Conservation (phyloP, 2,113 vertebrate genomes). For the Sporophila hypoxantha region DNA sequence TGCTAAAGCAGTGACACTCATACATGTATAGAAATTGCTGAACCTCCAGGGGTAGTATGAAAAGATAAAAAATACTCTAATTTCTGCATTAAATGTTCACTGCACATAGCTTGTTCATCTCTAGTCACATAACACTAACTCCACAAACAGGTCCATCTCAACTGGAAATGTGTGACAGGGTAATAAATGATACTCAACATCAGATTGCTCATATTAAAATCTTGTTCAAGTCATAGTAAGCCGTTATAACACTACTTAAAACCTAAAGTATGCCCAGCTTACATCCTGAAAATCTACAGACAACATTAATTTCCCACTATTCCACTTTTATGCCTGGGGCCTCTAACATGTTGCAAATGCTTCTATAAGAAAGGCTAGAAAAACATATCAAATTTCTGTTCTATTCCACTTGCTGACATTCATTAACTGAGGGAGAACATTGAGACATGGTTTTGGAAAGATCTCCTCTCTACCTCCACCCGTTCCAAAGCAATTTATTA, state of each 20-base stretch:
- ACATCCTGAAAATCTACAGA: slow-evolving; percentile 35
- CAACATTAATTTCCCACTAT: slow-evolving; percentile 25
- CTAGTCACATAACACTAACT: neutral
- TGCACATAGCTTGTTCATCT: neutral
- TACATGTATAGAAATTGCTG: neutral
- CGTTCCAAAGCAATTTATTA: slow-evolving; percentile 28
- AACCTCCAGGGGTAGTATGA: neutral
- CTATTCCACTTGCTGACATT: slow-evolving; percentile 51
- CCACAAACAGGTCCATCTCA: neutral
- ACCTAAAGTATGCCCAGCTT: neutral
- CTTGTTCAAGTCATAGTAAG: neutral
- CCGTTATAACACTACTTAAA: slow-evolving; percentile 45
- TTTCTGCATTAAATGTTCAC: neutral
- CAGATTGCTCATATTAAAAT: slow-evolving; percentile 17
- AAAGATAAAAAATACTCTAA: neutral
- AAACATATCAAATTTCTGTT: slow-evolving; percentile 44
- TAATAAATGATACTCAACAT: slow-evolving; percentile 32
- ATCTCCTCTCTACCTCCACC: neutral
- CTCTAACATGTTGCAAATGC: slow-evolving; percentile 35
- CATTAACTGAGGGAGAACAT: slow-evolving; percentile 31
- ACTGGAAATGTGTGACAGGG: neutral
- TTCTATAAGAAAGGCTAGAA: slow-evolving; percentile 40
- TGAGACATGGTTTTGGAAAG: slow-evolving; percentile 34
- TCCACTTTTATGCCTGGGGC: slow-evolving; percentile 29
- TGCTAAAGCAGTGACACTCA: neutral